Evolutionary conservation across 2,888 invertebrate species (phyloP).

Genomic region (Portevinia maculata): DNA sequence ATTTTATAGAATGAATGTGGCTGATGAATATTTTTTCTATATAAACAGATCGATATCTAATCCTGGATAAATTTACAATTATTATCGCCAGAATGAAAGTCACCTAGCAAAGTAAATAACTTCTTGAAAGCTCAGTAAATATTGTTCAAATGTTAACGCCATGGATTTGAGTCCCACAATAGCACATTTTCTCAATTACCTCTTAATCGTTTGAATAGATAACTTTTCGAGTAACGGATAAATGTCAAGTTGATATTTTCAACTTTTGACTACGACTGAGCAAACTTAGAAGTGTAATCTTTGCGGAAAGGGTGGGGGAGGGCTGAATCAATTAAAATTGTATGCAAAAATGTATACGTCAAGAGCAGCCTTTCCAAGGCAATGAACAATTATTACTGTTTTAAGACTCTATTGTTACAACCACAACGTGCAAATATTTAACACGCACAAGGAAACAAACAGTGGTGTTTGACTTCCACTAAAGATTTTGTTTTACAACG

Average conservation of each 20-base stretch:
- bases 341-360: no score
- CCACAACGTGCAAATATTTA: no score
- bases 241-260: not conserved
- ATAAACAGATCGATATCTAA: not conserved
- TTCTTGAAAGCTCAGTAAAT: constrained; percentile 17
- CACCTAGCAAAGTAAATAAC: not conserved
- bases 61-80: constrained; percentile 16
- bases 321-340: not conserved
- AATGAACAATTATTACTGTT: not conserved
- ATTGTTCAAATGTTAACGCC: constrained; percentile 7
- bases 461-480: not conserved
- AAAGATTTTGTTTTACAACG: not conserved
- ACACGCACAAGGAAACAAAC: no score
- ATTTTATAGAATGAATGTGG: not conserved
- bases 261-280: not conserved
- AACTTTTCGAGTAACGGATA: no score
- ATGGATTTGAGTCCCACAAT: not conserved
- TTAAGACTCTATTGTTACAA: not conserved
- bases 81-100: not conserved
- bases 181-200: not conserved
- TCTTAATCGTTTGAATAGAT: not conserved
- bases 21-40: constrained; percentile 1
- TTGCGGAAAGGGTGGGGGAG: not conserved
- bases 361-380: no score
- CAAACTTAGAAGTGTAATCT: not conserved